A percentile compares a stretch with the other conserved stretches of the same genome.
phyloP scores from a whole-genome alignment of 35 echinoderm and acorn worm genomes.

The Lytechinus variegatus region DNA sequence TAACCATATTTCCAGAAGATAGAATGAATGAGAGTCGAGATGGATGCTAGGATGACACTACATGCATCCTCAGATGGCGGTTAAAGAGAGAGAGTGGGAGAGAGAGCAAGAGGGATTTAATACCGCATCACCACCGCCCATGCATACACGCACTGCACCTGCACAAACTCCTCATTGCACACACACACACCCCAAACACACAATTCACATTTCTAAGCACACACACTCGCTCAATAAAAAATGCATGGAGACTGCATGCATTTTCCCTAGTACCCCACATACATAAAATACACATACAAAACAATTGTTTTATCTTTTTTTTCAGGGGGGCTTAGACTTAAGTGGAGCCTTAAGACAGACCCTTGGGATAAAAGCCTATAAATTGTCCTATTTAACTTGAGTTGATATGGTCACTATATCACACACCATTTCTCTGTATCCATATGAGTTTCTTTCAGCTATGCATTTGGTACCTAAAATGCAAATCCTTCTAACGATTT shows the following conservation, averaged over 20 bases:
- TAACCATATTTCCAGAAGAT: neutral
- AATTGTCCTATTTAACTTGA: neutral
- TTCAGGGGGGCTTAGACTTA: neutral
- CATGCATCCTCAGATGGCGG: neutral
- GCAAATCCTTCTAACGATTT: too few species aligned
- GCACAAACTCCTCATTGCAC: neutral
- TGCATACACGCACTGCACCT: neutral
- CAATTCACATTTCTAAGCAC: neutral
- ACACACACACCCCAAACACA: neutral
- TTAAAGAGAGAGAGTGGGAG: neutral
- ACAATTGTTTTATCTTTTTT: neutral
- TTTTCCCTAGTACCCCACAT: neutral
- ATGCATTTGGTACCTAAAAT: too few species aligned
- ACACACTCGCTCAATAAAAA: neutral
- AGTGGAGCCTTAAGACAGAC: neutral
- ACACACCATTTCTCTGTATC: neutral
- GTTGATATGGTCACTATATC: neutral
- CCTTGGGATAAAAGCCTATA: neutral
- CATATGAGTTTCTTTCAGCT: neutral
- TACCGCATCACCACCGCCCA: slow-evolving; percentile 14
- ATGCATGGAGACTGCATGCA: neutral
- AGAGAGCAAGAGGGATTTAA: neutral
- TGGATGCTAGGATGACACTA: neutral
- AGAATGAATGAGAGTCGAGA: neutral
- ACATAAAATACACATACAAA: neutral